phyloP scores from a whole-genome alignment of 2,797 vertebrate genomes.

The Oceanodroma leucorhoa region DNA sequence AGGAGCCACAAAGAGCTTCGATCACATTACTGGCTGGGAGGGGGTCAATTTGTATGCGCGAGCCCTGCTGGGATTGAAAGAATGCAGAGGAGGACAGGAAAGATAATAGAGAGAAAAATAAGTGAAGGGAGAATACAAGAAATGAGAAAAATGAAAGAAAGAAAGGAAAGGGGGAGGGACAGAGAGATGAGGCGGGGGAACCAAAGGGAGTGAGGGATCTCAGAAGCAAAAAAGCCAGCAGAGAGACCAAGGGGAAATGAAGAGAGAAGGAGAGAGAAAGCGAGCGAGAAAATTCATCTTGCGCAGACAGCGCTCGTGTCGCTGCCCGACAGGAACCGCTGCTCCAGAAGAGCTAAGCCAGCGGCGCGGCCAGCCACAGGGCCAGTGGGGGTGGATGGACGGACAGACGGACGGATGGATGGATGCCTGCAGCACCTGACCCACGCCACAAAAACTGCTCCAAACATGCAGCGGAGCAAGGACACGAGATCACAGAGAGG shows the following conservation, averaged over 20 bases:
- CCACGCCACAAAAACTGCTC: neutral
- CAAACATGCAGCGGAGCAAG: neutral
- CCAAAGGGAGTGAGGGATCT: neutral
- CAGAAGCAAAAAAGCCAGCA: neutral
- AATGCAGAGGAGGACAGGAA: conserved; percentile 70
- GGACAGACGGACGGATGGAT: neutral
- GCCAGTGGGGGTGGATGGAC: neutral
- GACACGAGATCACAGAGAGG: neutral
- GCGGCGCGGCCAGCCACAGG: neutral
- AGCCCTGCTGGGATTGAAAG: conserved; percentile 75
- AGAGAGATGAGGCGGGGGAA: neutral
- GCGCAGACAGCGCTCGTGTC: neutral
- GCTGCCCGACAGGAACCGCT: conserved; percentile 5
- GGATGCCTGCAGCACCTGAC: neutral
- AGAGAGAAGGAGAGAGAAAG: neutral
- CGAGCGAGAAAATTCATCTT: conserved; percentile 43
- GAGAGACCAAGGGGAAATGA: neutral
- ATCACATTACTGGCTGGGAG: conserved; percentile 70
- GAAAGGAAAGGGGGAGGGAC: neutral
- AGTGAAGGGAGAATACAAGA: conserved; percentile 47
- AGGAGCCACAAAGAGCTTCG: conserved; percentile 72
- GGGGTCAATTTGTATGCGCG: conserved; percentile 73
- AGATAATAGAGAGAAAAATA: conserved; percentile 65
- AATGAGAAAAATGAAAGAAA: neutral
- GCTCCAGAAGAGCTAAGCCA: conserved; percentile 17